These are phyloP conservation scores for Coenobita brevimanus DNA, from an alignment of 1,140 invertebrate genomes.

Conservation along the genomic window DNA sequence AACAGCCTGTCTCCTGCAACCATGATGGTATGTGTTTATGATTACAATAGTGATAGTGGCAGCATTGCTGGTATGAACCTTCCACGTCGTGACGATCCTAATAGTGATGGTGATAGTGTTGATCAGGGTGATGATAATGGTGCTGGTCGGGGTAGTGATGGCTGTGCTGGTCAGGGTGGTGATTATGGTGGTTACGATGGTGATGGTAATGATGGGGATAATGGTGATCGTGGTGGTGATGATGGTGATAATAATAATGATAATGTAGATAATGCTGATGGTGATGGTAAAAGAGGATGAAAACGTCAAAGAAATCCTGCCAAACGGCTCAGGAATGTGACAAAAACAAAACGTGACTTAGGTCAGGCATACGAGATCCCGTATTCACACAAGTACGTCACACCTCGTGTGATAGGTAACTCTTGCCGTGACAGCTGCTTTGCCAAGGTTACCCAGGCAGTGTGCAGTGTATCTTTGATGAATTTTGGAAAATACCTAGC, in stretches of 20 bases:
- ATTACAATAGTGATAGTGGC: too few relatives aligned
- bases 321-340: not conserved
- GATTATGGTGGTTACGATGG: too few relatives aligned
- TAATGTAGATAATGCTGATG: not conserved
- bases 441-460: not conserved
- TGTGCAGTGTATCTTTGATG: not conserved
- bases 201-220: not conserved
- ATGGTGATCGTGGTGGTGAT: not conserved
- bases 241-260: not conserved
- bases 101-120: too few relatives aligned
- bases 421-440: not conserved
- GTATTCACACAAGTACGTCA: not conserved
- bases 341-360: not conserved
- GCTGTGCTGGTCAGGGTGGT: too few relatives aligned
- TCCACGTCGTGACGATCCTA: too few relatives aligned
- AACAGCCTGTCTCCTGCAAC: too few relatives aligned
- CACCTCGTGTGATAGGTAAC: not conserved
- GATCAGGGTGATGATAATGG: too few relatives aligned
- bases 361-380: not conserved
- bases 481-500: too few relatives aligned
- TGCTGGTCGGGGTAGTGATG: too few relatives aligned
- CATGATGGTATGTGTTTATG: too few relatives aligned
- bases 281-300: not conserved
- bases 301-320: not conserved
- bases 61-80: too few relatives aligned